These are phyloP conservation scores for Hedychridium roseum DNA, from an alignment of 2,888 invertebrate species.

Conservation along the genomic window DNA sequence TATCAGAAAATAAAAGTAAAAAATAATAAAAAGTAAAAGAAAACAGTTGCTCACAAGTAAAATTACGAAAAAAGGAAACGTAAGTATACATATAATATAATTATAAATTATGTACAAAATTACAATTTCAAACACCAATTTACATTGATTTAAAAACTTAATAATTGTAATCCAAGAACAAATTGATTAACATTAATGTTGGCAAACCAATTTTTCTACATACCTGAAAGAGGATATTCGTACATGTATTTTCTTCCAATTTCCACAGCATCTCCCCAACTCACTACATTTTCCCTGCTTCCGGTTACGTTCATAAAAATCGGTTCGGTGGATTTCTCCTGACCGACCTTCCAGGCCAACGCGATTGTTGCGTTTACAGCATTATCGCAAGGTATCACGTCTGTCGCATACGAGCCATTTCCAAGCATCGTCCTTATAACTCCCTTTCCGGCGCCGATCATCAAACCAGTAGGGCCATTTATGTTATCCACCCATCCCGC, in stretches of 20 bases:
- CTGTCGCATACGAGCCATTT: conserved; percentile 69
- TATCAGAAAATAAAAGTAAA: no score
- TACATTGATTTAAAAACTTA: no score
- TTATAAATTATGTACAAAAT: no score
- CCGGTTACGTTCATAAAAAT: conserved; percentile 82
- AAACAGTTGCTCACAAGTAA: background rate
- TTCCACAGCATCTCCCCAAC: conserved; percentile 85
- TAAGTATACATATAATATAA: background rate
- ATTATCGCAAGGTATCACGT: conserved; percentile 81
- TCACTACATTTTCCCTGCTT: conserved; percentile 78
- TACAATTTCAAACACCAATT: no score
- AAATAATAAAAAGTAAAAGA: no score
- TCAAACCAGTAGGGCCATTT: conserved; percentile 87
- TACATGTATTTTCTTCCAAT: conserved; percentile 69
- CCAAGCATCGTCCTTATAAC: conserved; percentile 87
- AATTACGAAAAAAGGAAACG: background rate
- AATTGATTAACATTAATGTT: no score
- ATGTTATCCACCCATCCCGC: conserved; percentile 92
- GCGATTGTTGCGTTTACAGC: conserved; percentile 82
- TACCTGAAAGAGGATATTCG: conserved; percentile 69
- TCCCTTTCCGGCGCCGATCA: conserved; percentile 84
- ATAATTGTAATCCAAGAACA: no score
- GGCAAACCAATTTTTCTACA: background rate
- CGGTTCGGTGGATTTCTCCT: conserved; percentile 61
- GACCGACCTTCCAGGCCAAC: conserved; percentile 74